These are phyloP conservation scores for Adelosebastes latens DNA, from an alignment of 2,797 vertebrate species.

Conservation along the genomic window DNA sequence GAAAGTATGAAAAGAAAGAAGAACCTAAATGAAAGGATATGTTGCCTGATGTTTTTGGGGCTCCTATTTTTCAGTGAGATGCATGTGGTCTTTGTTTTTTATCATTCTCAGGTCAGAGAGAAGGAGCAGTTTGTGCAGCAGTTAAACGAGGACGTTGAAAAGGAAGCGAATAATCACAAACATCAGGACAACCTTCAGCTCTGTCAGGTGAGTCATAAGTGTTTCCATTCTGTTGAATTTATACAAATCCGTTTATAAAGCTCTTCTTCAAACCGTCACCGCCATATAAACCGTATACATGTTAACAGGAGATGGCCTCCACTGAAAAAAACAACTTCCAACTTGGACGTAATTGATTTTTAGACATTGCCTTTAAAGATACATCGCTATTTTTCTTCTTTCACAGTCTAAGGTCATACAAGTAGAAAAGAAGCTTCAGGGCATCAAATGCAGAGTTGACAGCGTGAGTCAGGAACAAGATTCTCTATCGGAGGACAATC, in stretches of 20 bases:
- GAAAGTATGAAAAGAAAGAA: background rate
- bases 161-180: conserved; percentile 50
- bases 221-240: conserved; percentile 2
- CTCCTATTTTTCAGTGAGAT: background rate
- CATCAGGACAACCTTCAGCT: conserved; percentile 61
- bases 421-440: conserved; percentile 46
- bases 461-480: conserved; percentile 41
- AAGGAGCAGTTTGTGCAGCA: conserved; percentile 46
- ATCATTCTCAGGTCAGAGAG: conserved; percentile 46
- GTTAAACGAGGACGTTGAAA: conserved; percentile 54
- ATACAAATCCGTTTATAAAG: conserved; percentile 6
- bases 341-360: background rate
- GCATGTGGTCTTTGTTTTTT: background rate
- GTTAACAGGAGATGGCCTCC: conserved; percentile 3
- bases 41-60: background rate
- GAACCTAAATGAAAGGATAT: too few species aligned
- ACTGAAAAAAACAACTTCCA: background rate
- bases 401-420: conserved; percentile 40
- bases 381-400: background rate
- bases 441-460: conserved; percentile 32
- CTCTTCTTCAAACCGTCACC: conserved; percentile 5
- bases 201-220: conserved; percentile 46
- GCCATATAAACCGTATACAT: background rate
- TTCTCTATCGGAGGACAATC: conserved; percentile 3
- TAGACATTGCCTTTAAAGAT: background rate